Evolutionary conservation across 2,113 vertebrate species (phyloP).

Genomic region (Rhinogobius similis): DNA sequence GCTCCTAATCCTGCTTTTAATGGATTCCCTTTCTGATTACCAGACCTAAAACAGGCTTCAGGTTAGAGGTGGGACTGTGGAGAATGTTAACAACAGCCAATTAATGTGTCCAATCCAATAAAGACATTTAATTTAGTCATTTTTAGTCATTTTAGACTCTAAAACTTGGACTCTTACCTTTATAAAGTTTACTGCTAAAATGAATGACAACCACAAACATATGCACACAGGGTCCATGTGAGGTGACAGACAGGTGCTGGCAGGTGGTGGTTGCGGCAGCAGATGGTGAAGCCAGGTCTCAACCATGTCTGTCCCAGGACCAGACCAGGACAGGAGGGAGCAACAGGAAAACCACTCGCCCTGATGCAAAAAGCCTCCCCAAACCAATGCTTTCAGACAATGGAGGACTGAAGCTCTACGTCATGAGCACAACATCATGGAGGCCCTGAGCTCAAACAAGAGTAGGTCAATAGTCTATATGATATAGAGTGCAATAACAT

Average conservation of each 20-base stretch:
- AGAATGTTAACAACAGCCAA: constrained; percentile 16
- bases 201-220: too few relatives aligned
- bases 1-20: constrained; percentile 20
- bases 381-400: too few relatives aligned
- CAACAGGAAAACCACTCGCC: neutral
- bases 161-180: too few relatives aligned
- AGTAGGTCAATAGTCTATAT: too few relatives aligned
- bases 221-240: neutral
- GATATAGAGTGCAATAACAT: too few relatives aligned
- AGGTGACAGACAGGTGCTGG: constrained; percentile 21
- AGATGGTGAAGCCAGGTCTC: neutral
- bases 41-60: constrained; percentile 15
- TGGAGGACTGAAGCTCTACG: too few relatives aligned
- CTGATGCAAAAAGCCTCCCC: too few relatives aligned
- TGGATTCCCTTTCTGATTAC: constrained; percentile 35
- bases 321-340: neutral
- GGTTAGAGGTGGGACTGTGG: constrained; percentile 31
- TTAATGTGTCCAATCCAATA: constrained; percentile 55
- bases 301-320: neutral
- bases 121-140: constrained; percentile 10
- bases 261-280: too few relatives aligned
- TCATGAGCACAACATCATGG: too few relatives aligned
- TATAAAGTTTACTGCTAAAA: too few relatives aligned
- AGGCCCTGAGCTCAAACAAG: too few relatives aligned
- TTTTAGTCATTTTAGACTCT: too few relatives aligned